phyloP scores from a whole-genome alignment of 2,888 invertebrate genomes.

The Chloroclysta siterata region DNA sequence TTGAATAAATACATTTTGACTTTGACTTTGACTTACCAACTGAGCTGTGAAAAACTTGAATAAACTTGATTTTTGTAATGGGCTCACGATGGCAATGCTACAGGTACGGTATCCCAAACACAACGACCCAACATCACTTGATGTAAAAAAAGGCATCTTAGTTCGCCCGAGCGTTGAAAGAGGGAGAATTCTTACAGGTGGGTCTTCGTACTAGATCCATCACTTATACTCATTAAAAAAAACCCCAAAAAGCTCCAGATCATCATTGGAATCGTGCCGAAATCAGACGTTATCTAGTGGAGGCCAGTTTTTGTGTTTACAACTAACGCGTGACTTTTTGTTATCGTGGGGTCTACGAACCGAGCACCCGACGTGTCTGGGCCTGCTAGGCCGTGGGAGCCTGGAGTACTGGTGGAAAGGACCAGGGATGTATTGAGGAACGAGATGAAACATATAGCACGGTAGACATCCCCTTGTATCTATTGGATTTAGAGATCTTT shows the following conservation, averaged over 20 bases:
- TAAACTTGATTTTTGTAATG: too few relatives aligned
- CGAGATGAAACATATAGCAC: neutral
- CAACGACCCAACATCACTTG: too few relatives aligned
- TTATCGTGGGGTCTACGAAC: slow-evolving; percentile 52
- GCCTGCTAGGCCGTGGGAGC: slow-evolving; percentile 52
- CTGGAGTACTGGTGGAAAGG: slow-evolving; percentile 17
- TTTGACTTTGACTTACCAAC: too few relatives aligned
- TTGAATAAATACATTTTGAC: too few relatives aligned
- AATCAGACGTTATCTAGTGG: slow-evolving; percentile 42
- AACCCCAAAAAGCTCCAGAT: slow-evolving; percentile 8
- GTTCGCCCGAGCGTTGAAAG: too few relatives aligned
- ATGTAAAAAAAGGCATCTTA: too few relatives aligned
- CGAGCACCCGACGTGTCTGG: slow-evolving; percentile 44
- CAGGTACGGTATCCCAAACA: too few relatives aligned
- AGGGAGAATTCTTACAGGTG: too few relatives aligned
- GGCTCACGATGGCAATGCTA: too few relatives aligned
- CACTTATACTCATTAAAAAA: neutral
- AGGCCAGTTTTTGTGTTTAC: slow-evolving; percentile 45
- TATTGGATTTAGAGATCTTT: too few relatives aligned
- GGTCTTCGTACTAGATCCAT: neutral
- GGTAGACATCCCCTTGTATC: too few relatives aligned
- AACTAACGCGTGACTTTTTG: slow-evolving; percentile 47
- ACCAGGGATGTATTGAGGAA: slow-evolving; percentile 8
- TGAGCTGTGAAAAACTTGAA: too few relatives aligned
- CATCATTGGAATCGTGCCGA: slow-evolving; percentile 24